phyloP scores from a whole-genome alignment of 2,888 invertebrate species.

The Phyto melanocephala region DNA sequence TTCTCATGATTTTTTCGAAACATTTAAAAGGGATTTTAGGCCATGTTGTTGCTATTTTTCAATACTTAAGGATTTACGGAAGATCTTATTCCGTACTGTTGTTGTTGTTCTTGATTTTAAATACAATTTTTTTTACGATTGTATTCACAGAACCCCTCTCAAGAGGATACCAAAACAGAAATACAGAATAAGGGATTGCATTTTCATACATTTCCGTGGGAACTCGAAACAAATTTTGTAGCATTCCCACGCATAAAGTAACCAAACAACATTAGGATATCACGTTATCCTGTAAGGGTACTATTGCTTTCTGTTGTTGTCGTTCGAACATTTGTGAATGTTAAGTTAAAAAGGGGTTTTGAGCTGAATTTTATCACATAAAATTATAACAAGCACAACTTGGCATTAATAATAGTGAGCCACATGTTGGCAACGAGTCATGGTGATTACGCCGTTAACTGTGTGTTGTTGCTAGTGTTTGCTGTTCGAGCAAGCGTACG shows the following conservation, averaged over 20 bases:
- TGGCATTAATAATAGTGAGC: constrained; percentile 34
- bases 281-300: constrained; percentile 58
- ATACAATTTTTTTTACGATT: constrained; percentile 33
- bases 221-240: constrained; percentile 69
- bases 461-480: background rate
- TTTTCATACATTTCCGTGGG: constrained; percentile 72
- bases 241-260: constrained; percentile 73
- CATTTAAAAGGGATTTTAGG: constrained; percentile 30
- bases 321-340: background rate
- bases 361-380: constrained; percentile 51
- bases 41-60: constrained; percentile 36
- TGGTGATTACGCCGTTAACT: constrained; percentile 22
- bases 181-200: constrained; percentile 21
- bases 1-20: constrained; percentile 72
- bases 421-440: constrained; percentile 62
- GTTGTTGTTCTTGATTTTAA: constrained; percentile 42
- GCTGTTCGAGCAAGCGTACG: constrained; percentile 20
- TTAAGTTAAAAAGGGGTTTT: background rate
- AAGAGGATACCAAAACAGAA: constrained; percentile 34
- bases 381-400: constrained; percentile 15
- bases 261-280: constrained; percentile 46
- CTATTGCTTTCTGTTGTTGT: background rate
- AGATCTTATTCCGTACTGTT: constrained; percentile 53
- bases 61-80: constrained; percentile 60
- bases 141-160: constrained; percentile 35